Evolutionary conservation across 2,113 vertebrate genomes (phyloP).

Genomic region (Corythornis vintsioides): DNA sequence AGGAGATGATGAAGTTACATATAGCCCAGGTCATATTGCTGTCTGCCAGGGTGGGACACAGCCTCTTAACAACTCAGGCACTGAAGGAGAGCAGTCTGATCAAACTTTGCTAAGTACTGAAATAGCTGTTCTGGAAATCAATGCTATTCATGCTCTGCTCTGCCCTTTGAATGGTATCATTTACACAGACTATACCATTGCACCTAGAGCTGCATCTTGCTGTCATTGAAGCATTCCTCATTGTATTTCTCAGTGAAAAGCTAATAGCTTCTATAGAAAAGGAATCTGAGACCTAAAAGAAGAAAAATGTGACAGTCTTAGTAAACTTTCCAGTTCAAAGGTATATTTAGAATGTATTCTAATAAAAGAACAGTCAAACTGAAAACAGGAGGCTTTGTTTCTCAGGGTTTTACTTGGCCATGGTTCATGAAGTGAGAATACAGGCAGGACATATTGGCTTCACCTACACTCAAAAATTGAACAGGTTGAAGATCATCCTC

Average conservation of each 20-base stretch:
- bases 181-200: slow-evolving; percentile 54
- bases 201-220: slow-evolving; percentile 30
- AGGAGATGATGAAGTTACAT: not conserved
- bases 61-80: not conserved
- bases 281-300: not conserved
- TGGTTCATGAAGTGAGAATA: not conserved
- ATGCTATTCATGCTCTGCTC: slow-evolving; percentile 26
- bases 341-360: slow-evolving; percentile 8
- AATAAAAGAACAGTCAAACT: not conserved
- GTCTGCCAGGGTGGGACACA: not conserved
- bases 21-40: not conserved
- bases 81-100: not conserved
- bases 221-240: slow-evolving; percentile 55
- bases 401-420: not conserved
- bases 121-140: slow-evolving; percentile 52
- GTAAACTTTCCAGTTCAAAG: not conserved
- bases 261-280: slow-evolving; percentile 23
- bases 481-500: not conserved
- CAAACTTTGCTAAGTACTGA: slow-evolving; percentile 35
- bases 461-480: not conserved
- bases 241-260: slow-evolving; percentile 39
- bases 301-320: not conserved
- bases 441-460: not conserved
- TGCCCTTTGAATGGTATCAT: slow-evolving; percentile 58
- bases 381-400: not conserved